phyloP scores from a whole-genome alignment of 2,888 invertebrate genomes.

The Acanthosoma haemorrhoidale region DNA sequence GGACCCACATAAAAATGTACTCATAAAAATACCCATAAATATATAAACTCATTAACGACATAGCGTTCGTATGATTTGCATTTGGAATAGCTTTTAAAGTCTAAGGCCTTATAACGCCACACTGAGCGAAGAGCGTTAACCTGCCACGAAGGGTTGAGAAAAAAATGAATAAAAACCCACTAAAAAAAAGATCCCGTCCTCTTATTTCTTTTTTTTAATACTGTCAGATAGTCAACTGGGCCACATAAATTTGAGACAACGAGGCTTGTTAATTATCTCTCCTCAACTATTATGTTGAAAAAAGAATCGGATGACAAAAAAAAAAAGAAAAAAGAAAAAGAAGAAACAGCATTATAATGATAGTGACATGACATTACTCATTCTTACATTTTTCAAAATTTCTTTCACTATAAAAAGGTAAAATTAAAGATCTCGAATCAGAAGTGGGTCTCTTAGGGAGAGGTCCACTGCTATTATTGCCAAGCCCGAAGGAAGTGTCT shows the following conservation, averaged over 20 bases:
- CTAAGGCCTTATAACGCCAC: neutral
- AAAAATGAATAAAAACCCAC: neutral
- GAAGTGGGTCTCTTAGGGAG: too few species aligned
- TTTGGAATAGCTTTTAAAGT: neutral
- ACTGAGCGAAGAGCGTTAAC: neutral
- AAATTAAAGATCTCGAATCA: too few species aligned
- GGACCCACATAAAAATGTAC: too few species aligned
- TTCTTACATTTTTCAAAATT: neutral
- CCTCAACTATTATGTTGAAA: neutral
- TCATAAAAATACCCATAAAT: too few species aligned
- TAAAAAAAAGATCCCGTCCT: neutral
- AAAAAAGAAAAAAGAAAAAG: too few species aligned
- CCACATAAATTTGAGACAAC: neutral
- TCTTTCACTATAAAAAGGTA: too few species aligned
- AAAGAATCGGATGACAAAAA: neutral
- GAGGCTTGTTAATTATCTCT: neutral
- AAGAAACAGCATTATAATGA: conserved; percentile 11
- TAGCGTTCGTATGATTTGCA: neutral
- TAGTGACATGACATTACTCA: neutral
- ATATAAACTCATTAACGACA: too few species aligned
- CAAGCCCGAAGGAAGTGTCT: too few species aligned
- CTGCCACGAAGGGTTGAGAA: neutral
- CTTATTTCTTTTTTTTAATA: neutral
- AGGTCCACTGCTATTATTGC: too few species aligned
- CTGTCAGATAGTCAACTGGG: neutral